These are phyloP conservation scores for Petrocephalus schoutedeni DNA, from an alignment of 2,797 vertebrate species.

Conservation along the genomic window DNA sequence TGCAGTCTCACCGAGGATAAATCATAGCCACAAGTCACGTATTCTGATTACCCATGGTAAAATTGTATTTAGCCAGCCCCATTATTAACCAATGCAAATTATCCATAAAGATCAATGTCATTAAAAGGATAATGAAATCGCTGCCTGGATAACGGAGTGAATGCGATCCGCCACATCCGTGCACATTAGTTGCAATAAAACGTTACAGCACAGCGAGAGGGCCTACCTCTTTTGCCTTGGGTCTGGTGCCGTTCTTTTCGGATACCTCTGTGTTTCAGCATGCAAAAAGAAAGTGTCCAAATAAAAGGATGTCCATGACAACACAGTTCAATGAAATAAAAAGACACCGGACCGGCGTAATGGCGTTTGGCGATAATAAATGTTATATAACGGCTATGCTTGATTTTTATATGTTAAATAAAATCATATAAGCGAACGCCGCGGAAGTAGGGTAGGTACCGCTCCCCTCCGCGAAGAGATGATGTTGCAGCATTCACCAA, in stretches of 20 bases:
- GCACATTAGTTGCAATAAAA: background rate
- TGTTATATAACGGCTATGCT: background rate
- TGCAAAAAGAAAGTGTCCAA: background rate
- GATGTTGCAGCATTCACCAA: background rate
- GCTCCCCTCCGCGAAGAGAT: background rate
- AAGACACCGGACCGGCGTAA: background rate
- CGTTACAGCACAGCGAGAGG: background rate
- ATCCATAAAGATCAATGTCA: background rate
- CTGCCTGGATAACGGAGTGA: background rate
- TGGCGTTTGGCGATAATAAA: background rate
- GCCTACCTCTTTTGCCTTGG: slow-evolving; percentile 24
- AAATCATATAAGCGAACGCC: background rate
- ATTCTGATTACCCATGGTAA: background rate
- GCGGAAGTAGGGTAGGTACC: background rate
- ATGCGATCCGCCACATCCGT: background rate
- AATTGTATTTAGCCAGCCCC: background rate
- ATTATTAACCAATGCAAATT: background rate
- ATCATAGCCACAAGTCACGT: background rate
- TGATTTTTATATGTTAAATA: background rate
- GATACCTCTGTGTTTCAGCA: slow-evolving; percentile 20
- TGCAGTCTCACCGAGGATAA: background rate
- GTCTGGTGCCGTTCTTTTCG: background rate
- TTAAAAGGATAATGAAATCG: background rate
- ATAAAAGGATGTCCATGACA: background rate
- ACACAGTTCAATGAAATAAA: background rate